phyloP scores from a whole-genome alignment of 2,797 vertebrate genomes.

The Diceros bicornis region DNA sequence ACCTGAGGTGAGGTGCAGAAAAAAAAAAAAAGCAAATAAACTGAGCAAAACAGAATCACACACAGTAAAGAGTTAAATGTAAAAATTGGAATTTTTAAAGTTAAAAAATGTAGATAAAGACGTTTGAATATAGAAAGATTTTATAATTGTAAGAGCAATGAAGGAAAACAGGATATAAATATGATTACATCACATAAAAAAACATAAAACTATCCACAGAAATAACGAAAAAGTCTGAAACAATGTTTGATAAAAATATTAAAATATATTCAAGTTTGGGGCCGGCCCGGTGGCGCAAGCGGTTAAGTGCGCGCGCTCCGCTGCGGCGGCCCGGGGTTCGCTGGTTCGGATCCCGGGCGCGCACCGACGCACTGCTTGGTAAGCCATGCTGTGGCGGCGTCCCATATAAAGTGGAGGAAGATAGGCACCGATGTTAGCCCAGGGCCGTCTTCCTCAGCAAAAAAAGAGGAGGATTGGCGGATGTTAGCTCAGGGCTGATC shows the following conservation, averaged over 20 bases:
- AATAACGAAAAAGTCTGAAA: constrained; percentile 8
- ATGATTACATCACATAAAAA: neutral
- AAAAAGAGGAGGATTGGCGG: no score
- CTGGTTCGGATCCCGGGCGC: no score
- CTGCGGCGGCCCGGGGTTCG: no score
- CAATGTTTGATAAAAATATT: constrained; percentile 9
- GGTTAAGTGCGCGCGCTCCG: no score
- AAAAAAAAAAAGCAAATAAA: neutral
- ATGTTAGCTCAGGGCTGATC: no score
- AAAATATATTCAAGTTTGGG: neutral
- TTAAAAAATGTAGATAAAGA: constrained; percentile 17
- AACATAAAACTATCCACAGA: neutral
- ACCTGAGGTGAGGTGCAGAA: neutral
- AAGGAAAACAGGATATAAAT: neutral
- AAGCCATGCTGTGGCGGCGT: no score
- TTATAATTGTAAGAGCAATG: neutral
- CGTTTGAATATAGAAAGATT: neutral
- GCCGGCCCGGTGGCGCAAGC: no score
- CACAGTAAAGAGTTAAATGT: neutral
- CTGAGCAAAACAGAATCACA: neutral
- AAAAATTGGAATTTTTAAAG: neutral
- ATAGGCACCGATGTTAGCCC: no score
- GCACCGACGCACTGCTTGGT: no score
- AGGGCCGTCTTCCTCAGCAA: no score
- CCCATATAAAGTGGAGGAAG: no score